These are phyloP conservation scores for Sisyra terminalis DNA, from an alignment of 2,888 invertebrate species.

Conservation along the genomic window DNA sequence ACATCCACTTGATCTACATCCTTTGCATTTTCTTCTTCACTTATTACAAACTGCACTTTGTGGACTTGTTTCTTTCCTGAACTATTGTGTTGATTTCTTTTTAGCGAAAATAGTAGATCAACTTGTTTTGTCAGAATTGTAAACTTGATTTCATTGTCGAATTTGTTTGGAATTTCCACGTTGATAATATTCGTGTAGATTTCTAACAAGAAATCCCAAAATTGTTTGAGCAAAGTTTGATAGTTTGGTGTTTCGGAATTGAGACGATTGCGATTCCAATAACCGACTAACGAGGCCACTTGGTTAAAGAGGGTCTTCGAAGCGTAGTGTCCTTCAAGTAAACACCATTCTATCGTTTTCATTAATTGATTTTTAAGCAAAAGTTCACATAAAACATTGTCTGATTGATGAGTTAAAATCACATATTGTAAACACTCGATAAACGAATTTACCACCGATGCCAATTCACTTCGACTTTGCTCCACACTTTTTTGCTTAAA, in stretches of 20 bases:
- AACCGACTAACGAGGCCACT: slow-evolving; percentile 32
- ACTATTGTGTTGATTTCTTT: slow-evolving; percentile 23
- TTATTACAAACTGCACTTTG: slow-evolving; percentile 33
- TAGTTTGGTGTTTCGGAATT: slow-evolving; percentile 21
- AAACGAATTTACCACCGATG: slow-evolving; percentile 47
- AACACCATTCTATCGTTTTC: slow-evolving; percentile 29
- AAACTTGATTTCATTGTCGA: slow-evolving; percentile 13
- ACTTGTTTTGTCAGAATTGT: slow-evolving; percentile 23
- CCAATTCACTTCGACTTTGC: slow-evolving; percentile 47
- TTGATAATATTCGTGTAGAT: slow-evolving; percentile 13
- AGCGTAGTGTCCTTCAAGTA: slow-evolving; percentile 24
- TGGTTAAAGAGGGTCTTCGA: slow-evolving; percentile 32
- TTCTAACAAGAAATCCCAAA: slow-evolving; percentile 24
- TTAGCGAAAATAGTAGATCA: slow-evolving; percentile 30
- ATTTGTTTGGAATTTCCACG: slow-evolving; percentile 14
- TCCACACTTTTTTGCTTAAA: slow-evolving; percentile 39
- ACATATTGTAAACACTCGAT: slow-evolving; percentile 59
- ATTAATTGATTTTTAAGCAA: slow-evolving; percentile 28
- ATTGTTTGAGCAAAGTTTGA: slow-evolving; percentile 21
- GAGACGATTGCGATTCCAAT: slow-evolving; percentile 33
- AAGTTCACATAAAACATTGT: slow-evolving; percentile 25
- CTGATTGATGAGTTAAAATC: slow-evolving; percentile 31
- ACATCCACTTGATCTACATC: slow-evolving; percentile 12
- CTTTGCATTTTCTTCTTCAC: slow-evolving; percentile 9
- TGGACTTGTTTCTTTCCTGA: slow-evolving; percentile 25